Evolutionary conservation across 1,140 invertebrate species (phyloP).

Genomic region (Stegodyphus mimosarum): DNA sequence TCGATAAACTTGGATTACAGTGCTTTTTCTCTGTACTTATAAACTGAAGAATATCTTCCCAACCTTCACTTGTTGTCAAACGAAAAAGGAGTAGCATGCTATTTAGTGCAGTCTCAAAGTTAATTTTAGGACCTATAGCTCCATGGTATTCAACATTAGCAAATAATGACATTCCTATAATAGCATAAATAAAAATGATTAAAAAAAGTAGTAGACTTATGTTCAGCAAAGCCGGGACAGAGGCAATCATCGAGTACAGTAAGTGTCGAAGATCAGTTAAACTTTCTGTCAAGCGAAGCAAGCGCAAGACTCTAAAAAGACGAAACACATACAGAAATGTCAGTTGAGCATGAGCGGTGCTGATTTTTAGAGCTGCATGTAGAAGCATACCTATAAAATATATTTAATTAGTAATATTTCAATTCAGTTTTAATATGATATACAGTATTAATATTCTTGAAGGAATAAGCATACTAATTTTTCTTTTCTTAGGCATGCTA

Average conservation of each 20-base stretch:
- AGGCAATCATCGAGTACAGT: slow-evolving; percentile 96
- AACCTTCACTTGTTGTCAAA: slow-evolving; percentile 92
- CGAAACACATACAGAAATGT: slow-evolving; percentile 74
- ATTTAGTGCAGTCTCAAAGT: slow-evolving; percentile 91
- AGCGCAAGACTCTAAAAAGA: slow-evolving; percentile 93
- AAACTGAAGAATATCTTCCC: slow-evolving; percentile 91
- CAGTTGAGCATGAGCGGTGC: not conserved
- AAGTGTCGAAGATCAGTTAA: slow-evolving; percentile 88
- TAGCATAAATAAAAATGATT: slow-evolving; percentile 99
- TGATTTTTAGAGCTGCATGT: not conserved
- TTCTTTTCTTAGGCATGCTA: too few relatives aligned
- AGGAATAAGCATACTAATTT: too few relatives aligned
- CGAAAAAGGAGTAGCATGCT: slow-evolving; percentile 94
- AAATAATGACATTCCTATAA: slow-evolving; percentile 99
- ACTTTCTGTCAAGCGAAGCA: slow-evolving; percentile 93
- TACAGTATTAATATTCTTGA: too few relatives aligned
- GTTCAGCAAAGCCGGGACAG: slow-evolving; percentile 96
- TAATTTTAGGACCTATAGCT: slow-evolving; percentile 89
- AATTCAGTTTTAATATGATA: too few relatives aligned
- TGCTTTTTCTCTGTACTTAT: slow-evolving; percentile 78
- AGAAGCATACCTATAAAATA: not conserved
- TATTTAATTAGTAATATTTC: not conserved
- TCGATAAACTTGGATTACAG: slow-evolving; percentile 75
- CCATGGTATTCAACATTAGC: slow-evolving; percentile 92
- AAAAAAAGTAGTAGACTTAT: slow-evolving; percentile 96